Evolutionary conservation across 2,113 vertebrate genomes (phyloP), one percentile per base, ranked within the genome.

Genomic region (Eublepharis macularius): DNA sequence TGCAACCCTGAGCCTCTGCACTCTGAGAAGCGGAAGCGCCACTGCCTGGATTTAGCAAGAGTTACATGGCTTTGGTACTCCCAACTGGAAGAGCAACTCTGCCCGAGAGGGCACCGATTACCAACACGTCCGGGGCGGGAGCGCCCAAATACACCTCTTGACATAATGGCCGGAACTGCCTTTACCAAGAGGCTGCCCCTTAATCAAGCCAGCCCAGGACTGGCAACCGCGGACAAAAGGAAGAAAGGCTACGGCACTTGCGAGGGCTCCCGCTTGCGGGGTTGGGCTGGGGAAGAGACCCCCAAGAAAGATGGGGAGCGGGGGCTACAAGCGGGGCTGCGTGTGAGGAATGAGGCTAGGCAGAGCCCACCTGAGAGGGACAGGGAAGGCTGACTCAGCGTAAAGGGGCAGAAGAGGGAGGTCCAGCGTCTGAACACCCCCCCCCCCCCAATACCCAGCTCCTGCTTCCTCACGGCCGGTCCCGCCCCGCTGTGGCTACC

Each of bases 401-500:
- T 36, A 7, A 13, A 3, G 14, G 10, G 19, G 6, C 10, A 13
- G 7, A 12, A 34, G 24, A n/a, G 51, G 74, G 66, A 26, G 32
- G 24, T 45, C 76, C 80, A 2, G 0, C 6, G n/a, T 4, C 39
- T 10, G 8, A 7, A 17, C 41, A 34, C 2, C 29, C 11, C 43
- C 75, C 54, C 4, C 9, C 32, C 75, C 54, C 4, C 9, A 26
- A 24, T 43, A 3, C 49, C 17, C 19, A 13, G 9, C 69, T 65
- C 29, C 80, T 7, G 26, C 80, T 14, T 6, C 65, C 73, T 68
- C 63, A 19, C 6, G 21, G 1, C 72, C 14, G 21, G 54, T 45
- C n/a, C 86, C 16, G 12, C 13, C 36, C 57, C 9, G 65, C 34
- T 2, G 32, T 36, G 19, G 41, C 57, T 96, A 97, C 97, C 96